Conservation (phyloP, 2,888 invertebrate species). For the Malachius bipustulatus region DNA sequence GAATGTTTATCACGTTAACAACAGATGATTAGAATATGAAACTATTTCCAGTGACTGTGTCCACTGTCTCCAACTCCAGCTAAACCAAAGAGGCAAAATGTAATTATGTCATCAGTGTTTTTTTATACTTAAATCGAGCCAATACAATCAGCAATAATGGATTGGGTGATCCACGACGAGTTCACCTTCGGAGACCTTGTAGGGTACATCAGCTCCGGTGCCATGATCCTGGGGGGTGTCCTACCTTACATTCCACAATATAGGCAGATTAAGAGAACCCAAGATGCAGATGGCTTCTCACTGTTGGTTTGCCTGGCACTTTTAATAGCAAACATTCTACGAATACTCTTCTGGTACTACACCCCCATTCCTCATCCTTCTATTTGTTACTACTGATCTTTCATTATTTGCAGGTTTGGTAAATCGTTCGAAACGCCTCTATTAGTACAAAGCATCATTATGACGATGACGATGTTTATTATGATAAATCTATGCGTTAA, state of each 20-base stretch:
- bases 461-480: conserved; percentile 92
- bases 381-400: too few species aligned
- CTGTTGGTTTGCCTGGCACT: conserved; percentile 91
- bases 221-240: conserved; percentile 92
- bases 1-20: too few species aligned
- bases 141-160: too few species aligned
- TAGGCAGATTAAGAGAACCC: conserved; percentile 76
- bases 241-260: conserved; percentile 96
- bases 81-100: too few species aligned
- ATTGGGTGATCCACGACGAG: conserved; percentile 69
- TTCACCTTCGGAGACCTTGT: conserved; percentile 63
- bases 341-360: conserved; percentile 99
- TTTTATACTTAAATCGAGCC: too few species aligned
- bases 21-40: too few species aligned
- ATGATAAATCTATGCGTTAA: conserved; percentile 90
- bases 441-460: conserved; percentile 90
- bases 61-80: too few species aligned
- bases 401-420: conserved; percentile 76
- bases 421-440: conserved; percentile 92
- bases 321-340: conserved; percentile 87
- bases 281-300: conserved; percentile 95
- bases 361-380: too few species aligned
- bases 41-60: too few species aligned
- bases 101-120: too few species aligned
- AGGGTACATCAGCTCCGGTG: conserved; percentile 69